phyloP scores from a whole-genome alignment of 2,888 invertebrate genomes.

The Vannuccia rotundouncinata region DNA sequence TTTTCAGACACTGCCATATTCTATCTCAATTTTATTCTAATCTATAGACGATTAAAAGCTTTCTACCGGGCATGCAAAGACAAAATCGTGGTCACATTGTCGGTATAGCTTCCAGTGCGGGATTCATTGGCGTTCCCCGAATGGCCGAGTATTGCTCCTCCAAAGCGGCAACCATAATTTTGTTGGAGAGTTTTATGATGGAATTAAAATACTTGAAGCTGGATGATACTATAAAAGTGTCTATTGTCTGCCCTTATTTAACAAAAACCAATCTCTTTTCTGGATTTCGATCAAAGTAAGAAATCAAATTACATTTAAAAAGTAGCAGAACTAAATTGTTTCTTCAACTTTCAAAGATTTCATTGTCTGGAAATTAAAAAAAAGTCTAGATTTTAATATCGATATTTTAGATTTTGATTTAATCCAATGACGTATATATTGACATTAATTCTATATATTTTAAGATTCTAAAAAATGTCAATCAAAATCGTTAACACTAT shows the following conservation, averaged over 20 bases:
- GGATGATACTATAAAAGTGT: not conserved
- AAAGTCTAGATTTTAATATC: too few relatives aligned
- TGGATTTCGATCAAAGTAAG: not conserved
- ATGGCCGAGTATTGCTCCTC: not conserved
- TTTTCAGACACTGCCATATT: too few relatives aligned
- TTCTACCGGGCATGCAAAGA: not conserved
- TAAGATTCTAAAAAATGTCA: too few relatives aligned
- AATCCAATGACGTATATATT: too few relatives aligned
- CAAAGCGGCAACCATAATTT: not conserved
- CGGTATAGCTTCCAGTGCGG: not conserved
- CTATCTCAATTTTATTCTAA: too few relatives aligned
- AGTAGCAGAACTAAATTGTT: too few relatives aligned
- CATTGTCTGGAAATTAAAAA: too few relatives aligned
- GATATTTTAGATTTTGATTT: too few relatives aligned
- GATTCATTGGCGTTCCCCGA: not conserved
- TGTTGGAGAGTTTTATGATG: not conserved
- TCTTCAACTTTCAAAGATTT: too few relatives aligned
- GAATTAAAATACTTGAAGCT: not conserved
- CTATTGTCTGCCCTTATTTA: not conserved
- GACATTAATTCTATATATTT: too few relatives aligned
- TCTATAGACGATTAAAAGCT: not conserved
- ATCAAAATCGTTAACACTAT: too few relatives aligned
- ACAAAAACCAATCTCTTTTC: not conserved
- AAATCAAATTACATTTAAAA: too few relatives aligned
- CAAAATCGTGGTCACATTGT: not conserved